Evolutionary conservation across 2,888 invertebrate genomes (phyloP).

Genomic region (Tetramorium bicarinatum): DNA sequence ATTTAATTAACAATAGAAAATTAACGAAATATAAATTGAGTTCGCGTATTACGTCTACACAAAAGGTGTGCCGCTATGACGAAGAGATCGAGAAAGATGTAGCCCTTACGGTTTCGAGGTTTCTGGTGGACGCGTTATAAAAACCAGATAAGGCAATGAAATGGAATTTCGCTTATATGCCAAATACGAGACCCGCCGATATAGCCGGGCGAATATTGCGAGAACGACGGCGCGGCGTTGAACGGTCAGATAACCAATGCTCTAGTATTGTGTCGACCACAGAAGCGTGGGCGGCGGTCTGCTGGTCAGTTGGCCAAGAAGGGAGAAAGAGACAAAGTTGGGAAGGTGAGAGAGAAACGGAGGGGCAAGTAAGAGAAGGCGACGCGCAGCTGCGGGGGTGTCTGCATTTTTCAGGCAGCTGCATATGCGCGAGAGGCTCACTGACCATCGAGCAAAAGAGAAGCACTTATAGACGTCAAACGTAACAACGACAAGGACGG

Average conservation of each 20-base stretch:
- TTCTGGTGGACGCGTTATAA: conserved; percentile 20
- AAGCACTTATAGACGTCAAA: neutral
- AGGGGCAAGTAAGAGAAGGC: conserved; percentile 35
- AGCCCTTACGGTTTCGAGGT: neutral
- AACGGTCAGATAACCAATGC: conserved; percentile 68
- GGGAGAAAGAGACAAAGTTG: conserved; percentile 25
- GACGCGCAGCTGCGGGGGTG: conserved; percentile 65
- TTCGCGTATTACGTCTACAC: neutral
- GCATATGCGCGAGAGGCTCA: conserved; percentile 60
- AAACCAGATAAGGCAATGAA: conserved; percentile 18
- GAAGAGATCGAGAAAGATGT: neutral
- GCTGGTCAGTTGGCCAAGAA: conserved; percentile 59
- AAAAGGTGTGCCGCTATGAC: neutral
- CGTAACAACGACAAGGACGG: neutral
- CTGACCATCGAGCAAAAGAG: conserved; percentile 71
- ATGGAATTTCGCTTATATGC: conserved; percentile 40
- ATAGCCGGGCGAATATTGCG: conserved; percentile 56
- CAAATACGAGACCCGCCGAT: conserved; percentile 59
- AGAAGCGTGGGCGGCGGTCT: conserved; percentile 65
- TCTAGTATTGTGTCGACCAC: conserved; percentile 64
- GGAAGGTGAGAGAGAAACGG: conserved; percentile 24
- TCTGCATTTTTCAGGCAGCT: conserved; percentile 68
- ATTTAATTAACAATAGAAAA: neutral
- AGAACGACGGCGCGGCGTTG: conserved; percentile 52
- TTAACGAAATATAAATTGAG: too few relatives aligned